Evolutionary conservation across 2,113 vertebrate species (phyloP), one percentile per base, ranked within the genome.

Genomic region (Corythaeola cristata): DNA sequence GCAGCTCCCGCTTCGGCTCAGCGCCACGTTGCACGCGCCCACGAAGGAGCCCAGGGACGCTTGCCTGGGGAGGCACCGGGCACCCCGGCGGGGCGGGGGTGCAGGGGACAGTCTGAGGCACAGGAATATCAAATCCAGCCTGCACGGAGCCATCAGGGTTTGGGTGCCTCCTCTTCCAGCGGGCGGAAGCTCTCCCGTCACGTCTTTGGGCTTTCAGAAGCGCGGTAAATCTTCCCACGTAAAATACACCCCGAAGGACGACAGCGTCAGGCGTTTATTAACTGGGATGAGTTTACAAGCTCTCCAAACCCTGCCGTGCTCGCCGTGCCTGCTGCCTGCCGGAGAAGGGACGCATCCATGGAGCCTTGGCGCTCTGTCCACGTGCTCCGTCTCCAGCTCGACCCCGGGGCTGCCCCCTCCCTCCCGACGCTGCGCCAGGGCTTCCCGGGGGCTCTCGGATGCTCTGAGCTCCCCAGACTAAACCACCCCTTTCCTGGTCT

Each of bases 101-200:
- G 76, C n/a, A 6, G 50, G 12, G 21, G 5, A 32, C 3, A 30
- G 12, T 17, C 19, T 39, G 13, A 14, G 56, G 62, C 58, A 24
- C 5, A 7, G 64, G 39, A n/a, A 13, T 23, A 62, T 45, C 84
- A 59, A 37, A 85, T 68, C 83, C 24, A 9, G 20, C 49, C 85
- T 16, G 4, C 41, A 8, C 1, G 6, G 50, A 68, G 55, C 67
- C 24, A 53, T 49, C 44, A 16, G 50, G 68, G 23, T 41, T 68
- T 78, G 63, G 93, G 72, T 2, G 45, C 89, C n/a, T 35, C 60
- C 53, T 66, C n/a, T 86, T 76, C 56, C 89, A 88, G 69, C 93
- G 92, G 59, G 59, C 87, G 85, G 87, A 45, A 92, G 82, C 92
- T 90, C 88, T 85, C 90, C 88, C 74, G 58, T 96, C 93, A 77